Percentiles rank a stretch among this genome's conserved stretches.
Conservation (phyloP, 2,113 vertebrate genomes). For the Neodon shergylaensis region DNA sequence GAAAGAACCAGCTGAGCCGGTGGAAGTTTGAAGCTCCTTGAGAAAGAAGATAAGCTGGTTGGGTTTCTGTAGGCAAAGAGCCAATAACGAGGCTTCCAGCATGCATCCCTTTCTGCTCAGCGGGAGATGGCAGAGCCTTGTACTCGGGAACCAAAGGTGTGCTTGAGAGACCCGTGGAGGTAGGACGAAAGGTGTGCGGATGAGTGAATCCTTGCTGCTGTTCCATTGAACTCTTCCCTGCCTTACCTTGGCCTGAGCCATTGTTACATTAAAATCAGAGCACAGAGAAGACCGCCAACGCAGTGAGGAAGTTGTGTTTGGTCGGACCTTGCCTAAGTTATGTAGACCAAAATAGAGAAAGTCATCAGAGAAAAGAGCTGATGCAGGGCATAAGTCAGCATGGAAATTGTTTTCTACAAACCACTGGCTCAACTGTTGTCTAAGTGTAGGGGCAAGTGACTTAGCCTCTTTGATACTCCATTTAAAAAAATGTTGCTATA, state of each 20-base stretch:
- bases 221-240: not conserved
- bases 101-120: conserved; percentile 51
- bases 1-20: conserved; percentile 67
- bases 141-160: not conserved
- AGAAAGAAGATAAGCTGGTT: conserved; percentile 68
- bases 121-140: not conserved
- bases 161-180: conserved; percentile 12
- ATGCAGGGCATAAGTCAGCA: not conserved
- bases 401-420: conserved; percentile 28
- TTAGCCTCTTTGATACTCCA: not conserved
- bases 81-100: conserved; percentile 70
- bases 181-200: not conserved
- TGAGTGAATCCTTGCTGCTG: conserved; percentile 58
- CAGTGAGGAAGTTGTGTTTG: not conserved
- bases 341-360: not conserved
- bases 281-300: not conserved
- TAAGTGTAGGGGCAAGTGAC: not conserved
- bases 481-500: not conserved
- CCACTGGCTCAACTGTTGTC: not conserved
- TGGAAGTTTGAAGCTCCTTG: conserved; percentile 58
- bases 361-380: not conserved
- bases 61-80: conserved; percentile 75
- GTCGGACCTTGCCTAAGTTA: not conserved
- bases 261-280: not conserved
- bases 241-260: not conserved